A percentile compares a stretch with the other conserved stretches of the same genome.
Evolutionary conservation across 2,113 vertebrate genomes (phyloP).

Genomic region (Amia ocellicauda): DNA sequence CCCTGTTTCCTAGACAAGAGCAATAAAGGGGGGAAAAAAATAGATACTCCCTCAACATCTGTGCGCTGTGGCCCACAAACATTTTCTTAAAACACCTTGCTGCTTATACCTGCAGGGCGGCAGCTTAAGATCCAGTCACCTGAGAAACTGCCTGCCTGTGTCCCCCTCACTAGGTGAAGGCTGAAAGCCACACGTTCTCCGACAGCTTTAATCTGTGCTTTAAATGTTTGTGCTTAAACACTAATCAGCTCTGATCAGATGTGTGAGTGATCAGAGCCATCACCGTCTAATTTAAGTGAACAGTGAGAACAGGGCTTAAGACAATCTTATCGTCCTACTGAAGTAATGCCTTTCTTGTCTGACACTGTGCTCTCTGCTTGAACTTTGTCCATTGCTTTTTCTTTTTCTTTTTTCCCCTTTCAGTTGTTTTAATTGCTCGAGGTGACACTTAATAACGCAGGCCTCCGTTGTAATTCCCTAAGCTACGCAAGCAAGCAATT

Average conservation of each 20-base stretch:
- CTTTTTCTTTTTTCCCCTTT: neutral
- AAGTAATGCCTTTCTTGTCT: slow-evolving; percentile 47
- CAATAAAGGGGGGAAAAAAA: too few relatives aligned
- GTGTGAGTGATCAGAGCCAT: slow-evolving; percentile 50
- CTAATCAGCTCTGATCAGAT: slow-evolving; percentile 53
- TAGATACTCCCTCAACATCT: neutral
- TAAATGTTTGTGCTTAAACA: slow-evolving; percentile 59
- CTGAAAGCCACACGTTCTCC: slow-evolving; percentile 39
- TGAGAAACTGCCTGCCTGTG: neutral
- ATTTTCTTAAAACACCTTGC: neutral
- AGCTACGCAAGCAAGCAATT: neutral
- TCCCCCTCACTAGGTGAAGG: slow-evolving; percentile 56
- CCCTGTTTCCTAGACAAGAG: neutral
- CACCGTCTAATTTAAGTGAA: slow-evolving; percentile 61
- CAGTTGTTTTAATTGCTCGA: neutral
- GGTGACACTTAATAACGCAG: neutral
- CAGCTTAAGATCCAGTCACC: neutral
- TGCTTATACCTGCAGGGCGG: neutral
- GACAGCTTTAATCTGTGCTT: slow-evolving; percentile 58
- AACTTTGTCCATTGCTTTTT: slow-evolving; percentile 1
- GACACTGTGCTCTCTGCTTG: slow-evolving; percentile 39
- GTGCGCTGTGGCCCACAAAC: too few relatives aligned
- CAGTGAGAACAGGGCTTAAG: slow-evolving; percentile 56
- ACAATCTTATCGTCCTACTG: slow-evolving; percentile 56
- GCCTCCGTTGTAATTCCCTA: neutral